These are phyloP conservation scores for Cyrtodaria siliqua DNA, from an alignment of 2,888 invertebrate genomes.

Conservation along the genomic window DNA sequence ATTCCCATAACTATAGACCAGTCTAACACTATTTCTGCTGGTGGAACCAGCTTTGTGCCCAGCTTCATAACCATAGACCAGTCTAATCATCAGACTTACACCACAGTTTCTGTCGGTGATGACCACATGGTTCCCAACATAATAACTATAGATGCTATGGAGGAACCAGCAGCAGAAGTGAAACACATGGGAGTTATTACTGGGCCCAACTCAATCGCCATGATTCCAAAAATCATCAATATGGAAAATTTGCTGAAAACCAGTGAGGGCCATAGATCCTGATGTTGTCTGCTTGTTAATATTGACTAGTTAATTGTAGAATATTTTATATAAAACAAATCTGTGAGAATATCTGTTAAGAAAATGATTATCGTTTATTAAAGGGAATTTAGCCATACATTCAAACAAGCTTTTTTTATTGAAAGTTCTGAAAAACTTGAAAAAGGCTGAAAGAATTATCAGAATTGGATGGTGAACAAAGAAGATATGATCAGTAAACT, in stretches of 20 bases:
- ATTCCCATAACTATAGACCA: slow-evolving; percentile 3
- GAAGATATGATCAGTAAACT: too few relatives aligned
- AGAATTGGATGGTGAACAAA: too few relatives aligned
- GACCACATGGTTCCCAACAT: slow-evolving; percentile 2
- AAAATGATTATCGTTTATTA: too few relatives aligned
- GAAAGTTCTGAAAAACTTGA: too few relatives aligned
- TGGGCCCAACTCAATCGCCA: slow-evolving; percentile 44
- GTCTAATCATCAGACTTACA: not conserved
- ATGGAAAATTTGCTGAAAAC: slow-evolving; percentile 30
- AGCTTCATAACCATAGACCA: slow-evolving; percentile 1
- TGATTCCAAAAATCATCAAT: slow-evolving; percentile 56
- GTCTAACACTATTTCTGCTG: not conserved
- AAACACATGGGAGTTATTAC: slow-evolving; percentile 52
- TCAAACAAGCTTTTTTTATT: too few relatives aligned
- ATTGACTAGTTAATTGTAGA: too few relatives aligned
- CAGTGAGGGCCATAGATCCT: slow-evolving; percentile 12
- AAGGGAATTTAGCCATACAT: too few relatives aligned
- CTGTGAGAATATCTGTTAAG: too few relatives aligned
- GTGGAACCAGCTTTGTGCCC: not conserved
- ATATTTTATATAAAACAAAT: too few relatives aligned
- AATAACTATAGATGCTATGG: not conserved
- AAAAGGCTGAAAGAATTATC: too few relatives aligned
- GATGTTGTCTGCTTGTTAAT: slow-evolving; percentile 15
- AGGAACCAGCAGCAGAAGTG: not conserved
- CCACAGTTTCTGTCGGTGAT: not conserved